These are phyloP conservation scores for Battus philenor DNA, from an alignment of 1,140 invertebrate genomes.

Conservation along the genomic window DNA sequence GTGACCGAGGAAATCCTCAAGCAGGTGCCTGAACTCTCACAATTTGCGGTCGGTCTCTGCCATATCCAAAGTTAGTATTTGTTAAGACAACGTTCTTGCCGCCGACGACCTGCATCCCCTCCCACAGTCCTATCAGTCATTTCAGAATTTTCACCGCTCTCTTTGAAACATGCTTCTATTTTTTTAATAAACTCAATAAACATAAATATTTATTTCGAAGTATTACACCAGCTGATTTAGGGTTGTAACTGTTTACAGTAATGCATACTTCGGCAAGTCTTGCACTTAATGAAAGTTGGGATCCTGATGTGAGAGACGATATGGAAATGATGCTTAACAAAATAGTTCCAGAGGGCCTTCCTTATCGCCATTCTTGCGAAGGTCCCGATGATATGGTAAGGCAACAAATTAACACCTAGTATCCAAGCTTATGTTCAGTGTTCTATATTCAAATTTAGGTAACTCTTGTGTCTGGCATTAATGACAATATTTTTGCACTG, in stretches of 20 bases:
- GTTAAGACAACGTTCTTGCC: constrained; percentile 41
- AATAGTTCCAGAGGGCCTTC: constrained; percentile 97
- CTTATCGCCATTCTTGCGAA: constrained; percentile 97
- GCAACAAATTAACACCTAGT: constrained; percentile 6
- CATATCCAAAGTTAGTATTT: constrained; percentile 94
- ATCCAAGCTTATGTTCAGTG: background rate
- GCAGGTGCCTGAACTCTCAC: constrained; percentile 93
- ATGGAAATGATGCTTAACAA: constrained; percentile 99
- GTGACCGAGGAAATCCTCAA: constrained; percentile 96
- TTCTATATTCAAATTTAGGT: constrained; percentile 5
- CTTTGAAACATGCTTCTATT: background rate
- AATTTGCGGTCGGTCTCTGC: constrained; percentile 95
- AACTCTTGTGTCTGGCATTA: background rate
- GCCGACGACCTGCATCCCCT: constrained; percentile 49
- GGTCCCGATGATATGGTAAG: constrained; percentile 98
- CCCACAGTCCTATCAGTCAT: constrained; percentile 33
- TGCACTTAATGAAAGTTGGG: constrained; percentile 98
- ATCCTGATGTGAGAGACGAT: constrained; percentile 96
- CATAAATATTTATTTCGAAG: background rate
- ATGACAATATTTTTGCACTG: constrained; percentile 6
- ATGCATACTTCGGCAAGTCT: constrained; percentile 98
- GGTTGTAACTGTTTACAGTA: constrained; percentile 82
- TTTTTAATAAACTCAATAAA: background rate
- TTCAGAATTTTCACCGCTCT: constrained; percentile 18
- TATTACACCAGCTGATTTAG: constrained; percentile 38